A percentile compares a stretch with the other conserved stretches of the same genome.
Evolutionary conservation across 64 coral and sea anemone genomes (phyloP).

Genomic region (Exaiptasia diaphana): DNA sequence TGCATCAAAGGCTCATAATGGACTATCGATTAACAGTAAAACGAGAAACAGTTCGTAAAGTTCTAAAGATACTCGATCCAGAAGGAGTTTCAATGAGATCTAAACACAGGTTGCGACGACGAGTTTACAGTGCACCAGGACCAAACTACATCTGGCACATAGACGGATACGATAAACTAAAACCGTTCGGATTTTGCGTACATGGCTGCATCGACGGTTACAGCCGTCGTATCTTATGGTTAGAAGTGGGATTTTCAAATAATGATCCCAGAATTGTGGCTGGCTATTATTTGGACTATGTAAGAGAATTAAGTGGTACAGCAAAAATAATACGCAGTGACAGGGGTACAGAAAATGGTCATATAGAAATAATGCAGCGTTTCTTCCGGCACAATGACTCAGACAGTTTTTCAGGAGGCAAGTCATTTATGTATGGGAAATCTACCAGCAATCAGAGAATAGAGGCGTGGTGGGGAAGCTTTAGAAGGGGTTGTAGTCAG

Average conservation of each 20-base stretch:
- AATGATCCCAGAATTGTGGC: slow-evolving; percentile 35
- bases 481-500: slow-evolving; percentile 3
- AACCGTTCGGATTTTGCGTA: slow-evolving; percentile 31
- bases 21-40: background rate
- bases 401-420: slow-evolving; percentile 39
- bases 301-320: slow-evolving; percentile 30
- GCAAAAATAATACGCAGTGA: slow-evolving; percentile 37
- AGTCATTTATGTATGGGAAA: slow-evolving; percentile 57
- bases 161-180: slow-evolving; percentile 41
- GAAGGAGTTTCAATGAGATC: slow-evolving; percentile 6
- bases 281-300: slow-evolving; percentile 30
- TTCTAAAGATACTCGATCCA: slow-evolving; percentile 2
- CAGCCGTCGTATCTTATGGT: slow-evolving; percentile 22
- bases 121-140: slow-evolving; percentile 18
- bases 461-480: slow-evolving; percentile 13
- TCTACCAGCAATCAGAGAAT: slow-evolving; percentile 36
- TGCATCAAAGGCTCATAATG: slow-evolving; percentile 9
- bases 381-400: background rate
- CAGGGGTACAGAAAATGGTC: slow-evolving; percentile 47
- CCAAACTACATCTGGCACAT: slow-evolving; percentile 45
- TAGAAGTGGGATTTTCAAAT: slow-evolving; percentile 29
- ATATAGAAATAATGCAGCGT: slow-evolving; percentile 2
- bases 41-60: slow-evolving; percentile 15
- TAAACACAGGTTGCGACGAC: background rate
- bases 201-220: slow-evolving; percentile 26